Percentiles rank a stretch among this genome's conserved stretches.
Evolutionary conservation across 2,797 vertebrate genomes (phyloP).

Genomic region (Sphaeramia orbicularis): DNA sequence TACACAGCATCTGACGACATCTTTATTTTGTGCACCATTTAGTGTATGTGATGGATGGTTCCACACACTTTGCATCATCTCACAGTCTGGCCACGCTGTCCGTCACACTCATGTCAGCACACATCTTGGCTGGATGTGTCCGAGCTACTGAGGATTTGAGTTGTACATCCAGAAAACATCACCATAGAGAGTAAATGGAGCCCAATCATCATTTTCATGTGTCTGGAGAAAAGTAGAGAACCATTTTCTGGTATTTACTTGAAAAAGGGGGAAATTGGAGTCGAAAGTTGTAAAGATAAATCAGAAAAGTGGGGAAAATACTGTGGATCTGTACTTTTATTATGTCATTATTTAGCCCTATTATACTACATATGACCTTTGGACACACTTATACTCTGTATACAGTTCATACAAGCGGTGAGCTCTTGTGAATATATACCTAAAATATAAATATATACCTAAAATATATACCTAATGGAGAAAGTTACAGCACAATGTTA

Average conservation of each 20-base stretch:
- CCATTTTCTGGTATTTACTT: constrained; percentile 25
- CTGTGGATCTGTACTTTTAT: too few relatives aligned
- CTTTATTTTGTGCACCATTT: constrained; percentile 1
- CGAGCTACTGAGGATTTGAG: constrained; percentile 57
- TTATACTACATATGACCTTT: too few relatives aligned
- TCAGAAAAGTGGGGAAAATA: too few relatives aligned
- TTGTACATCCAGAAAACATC: constrained; percentile 62
- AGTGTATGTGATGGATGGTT: constrained; percentile 38
- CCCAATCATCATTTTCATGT: constrained; percentile 40
- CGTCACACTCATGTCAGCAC: constrained; percentile 46
- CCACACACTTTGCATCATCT: constrained; percentile 26
- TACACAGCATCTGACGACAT: neutral
- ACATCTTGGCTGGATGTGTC: neutral
- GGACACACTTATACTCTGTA: too few relatives aligned
- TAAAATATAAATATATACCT: too few relatives aligned
- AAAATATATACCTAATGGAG: too few relatives aligned
- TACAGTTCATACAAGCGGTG: too few relatives aligned
- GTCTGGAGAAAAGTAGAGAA: constrained; percentile 23
- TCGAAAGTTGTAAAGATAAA: neutral
- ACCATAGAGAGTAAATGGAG: constrained; percentile 39
- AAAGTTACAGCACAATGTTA: too few relatives aligned
- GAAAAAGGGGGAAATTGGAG: constrained; percentile 26
- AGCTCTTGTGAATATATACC: too few relatives aligned
- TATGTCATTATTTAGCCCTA: too few relatives aligned
- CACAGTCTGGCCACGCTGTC: constrained; percentile 42